Conservation (phyloP, 2,888 invertebrate species). For the Unio pictorum region DNA sequence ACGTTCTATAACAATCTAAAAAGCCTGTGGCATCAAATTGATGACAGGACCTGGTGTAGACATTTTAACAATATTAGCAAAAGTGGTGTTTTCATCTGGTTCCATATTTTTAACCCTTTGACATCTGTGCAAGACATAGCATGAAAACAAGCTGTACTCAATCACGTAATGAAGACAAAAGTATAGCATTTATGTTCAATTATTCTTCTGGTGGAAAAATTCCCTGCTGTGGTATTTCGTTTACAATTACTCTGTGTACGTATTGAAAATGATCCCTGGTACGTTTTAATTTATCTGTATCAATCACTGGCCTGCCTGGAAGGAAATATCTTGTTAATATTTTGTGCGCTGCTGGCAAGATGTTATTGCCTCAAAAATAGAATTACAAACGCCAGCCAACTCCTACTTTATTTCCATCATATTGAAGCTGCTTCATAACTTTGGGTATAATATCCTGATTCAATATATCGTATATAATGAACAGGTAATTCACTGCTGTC, state of each 20-base stretch:
- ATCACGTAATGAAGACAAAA: too few relatives aligned
- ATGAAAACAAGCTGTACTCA: too few relatives aligned
- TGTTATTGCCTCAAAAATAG: constrained; percentile 21
- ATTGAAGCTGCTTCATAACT: constrained; percentile 8
- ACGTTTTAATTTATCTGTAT: neutral
- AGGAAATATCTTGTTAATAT: constrained; percentile 9
- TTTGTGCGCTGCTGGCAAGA: neutral
- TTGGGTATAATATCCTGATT: too few relatives aligned
- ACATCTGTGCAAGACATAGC: too few relatives aligned
- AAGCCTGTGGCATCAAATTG: constrained; percentile 10
- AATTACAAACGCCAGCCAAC: constrained; percentile 17
- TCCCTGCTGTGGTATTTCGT: neutral
- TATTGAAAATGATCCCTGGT: neutral
- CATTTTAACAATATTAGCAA: constrained; percentile 15
- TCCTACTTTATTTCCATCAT: constrained; percentile 26
- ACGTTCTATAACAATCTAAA: too few relatives aligned
- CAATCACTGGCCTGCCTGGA: constrained; percentile 12
- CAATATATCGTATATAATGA: too few relatives aligned
- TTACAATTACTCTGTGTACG: neutral
- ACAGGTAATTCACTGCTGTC: too few relatives aligned
- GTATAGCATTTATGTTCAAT: too few relatives aligned
- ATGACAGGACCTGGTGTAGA: constrained; percentile 12
- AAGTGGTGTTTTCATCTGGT: constrained; percentile 12
- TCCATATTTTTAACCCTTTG: too few relatives aligned
- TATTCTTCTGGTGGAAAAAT: neutral